Conservation (phyloP, 2,888 invertebrate species). For the Pterostichus madidus region DNA sequence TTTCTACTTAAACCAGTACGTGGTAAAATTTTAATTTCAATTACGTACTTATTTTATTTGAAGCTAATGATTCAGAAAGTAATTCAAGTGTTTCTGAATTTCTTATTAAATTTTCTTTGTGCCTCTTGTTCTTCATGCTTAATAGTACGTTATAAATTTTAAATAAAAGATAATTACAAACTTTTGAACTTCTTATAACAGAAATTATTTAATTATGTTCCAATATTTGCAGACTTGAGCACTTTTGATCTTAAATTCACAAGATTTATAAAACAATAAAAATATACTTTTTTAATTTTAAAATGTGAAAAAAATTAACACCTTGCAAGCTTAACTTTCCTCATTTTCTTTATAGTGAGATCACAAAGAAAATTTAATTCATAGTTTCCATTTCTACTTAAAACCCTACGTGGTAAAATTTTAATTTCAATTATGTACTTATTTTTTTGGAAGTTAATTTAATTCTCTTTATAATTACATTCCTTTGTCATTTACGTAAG, state of each 20-base stretch:
- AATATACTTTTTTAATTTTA: too few relatives aligned
- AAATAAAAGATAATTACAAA: constrained; percentile 1
- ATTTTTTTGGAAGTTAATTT: constrained; percentile 23
- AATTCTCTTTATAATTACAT: constrained; percentile 33
- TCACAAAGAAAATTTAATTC: constrained; percentile 37
- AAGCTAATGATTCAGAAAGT: constrained; percentile 6
- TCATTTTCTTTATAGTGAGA: not conserved
- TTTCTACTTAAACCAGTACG: constrained; percentile 31
- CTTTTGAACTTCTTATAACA: not conserved
- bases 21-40: constrained; percentile 47
- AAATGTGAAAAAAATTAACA: too few relatives aligned
- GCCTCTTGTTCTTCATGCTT: constrained; percentile 16
- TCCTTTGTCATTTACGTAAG: constrained; percentile 23
- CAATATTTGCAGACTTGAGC: too few relatives aligned
- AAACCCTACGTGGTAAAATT: constrained; percentile 38
- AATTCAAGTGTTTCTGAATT: constrained; percentile 27
- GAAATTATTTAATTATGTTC: too few relatives aligned
- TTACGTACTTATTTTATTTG: constrained; percentile 24
- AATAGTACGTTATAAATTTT: constrained; percentile 26
- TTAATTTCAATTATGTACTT: constrained; percentile 37
- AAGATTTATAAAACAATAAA: not conserved
- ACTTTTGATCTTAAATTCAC: too few relatives aligned
- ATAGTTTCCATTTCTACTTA: constrained; percentile 38
- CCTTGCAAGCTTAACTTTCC: not conserved
- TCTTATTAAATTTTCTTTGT: constrained; percentile 32